Percentiles rank a stretch among this genome's conserved stretches.
These are phyloP conservation scores for Pseudorhiza aurosa DNA, from an alignment of 30 jellyfish, hydroid and myxozoan species.

Conservation along the genomic window DNA sequence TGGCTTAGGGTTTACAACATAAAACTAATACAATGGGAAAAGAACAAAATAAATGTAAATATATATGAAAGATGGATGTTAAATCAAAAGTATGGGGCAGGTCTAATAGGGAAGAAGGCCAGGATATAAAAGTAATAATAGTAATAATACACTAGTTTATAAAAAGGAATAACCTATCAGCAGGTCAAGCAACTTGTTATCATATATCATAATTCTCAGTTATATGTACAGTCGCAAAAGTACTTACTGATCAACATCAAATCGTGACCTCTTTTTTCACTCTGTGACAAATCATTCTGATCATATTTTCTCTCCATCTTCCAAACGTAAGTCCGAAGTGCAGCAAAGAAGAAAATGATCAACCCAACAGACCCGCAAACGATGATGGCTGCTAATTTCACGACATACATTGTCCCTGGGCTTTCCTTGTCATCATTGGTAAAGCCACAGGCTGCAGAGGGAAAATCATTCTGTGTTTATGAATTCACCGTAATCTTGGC, in stretches of 20 bases:
- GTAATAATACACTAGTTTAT: too few relatives aligned
- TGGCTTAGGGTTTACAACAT: too few relatives aligned
- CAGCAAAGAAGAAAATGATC: not conserved
- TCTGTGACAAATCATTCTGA: slow-evolving; percentile 42
- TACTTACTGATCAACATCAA: slow-evolving; percentile 5
- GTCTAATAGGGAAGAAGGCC: too few relatives aligned
- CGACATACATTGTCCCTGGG: slow-evolving; percentile 14
- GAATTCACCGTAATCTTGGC: too few relatives aligned
- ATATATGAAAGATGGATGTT: too few relatives aligned
- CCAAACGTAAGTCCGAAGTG: slow-evolving; percentile 23
- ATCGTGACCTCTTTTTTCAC: not conserved
- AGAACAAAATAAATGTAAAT: too few relatives aligned
- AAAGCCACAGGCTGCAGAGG: not conserved
- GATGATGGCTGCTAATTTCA: slow-evolving; percentile 27
- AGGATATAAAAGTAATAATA: too few relatives aligned
- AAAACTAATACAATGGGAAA: too few relatives aligned
- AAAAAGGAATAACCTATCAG: too few relatives aligned
- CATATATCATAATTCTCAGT: not conserved
- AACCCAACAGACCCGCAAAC: slow-evolving; percentile 10
- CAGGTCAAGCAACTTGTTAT: not conserved
- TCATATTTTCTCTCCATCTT: slow-evolving; percentile 30
- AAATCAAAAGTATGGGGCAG: too few relatives aligned
- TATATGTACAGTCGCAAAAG: not conserved
- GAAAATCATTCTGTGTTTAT: too few relatives aligned
- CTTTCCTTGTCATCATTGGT: not conserved